Percentiles rank a stretch among this genome's conserved stretches.
These are phyloP conservation scores for Syngnathus scovelli DNA, from an alignment of 2,113 vertebrate species.

Conservation along the genomic window DNA sequence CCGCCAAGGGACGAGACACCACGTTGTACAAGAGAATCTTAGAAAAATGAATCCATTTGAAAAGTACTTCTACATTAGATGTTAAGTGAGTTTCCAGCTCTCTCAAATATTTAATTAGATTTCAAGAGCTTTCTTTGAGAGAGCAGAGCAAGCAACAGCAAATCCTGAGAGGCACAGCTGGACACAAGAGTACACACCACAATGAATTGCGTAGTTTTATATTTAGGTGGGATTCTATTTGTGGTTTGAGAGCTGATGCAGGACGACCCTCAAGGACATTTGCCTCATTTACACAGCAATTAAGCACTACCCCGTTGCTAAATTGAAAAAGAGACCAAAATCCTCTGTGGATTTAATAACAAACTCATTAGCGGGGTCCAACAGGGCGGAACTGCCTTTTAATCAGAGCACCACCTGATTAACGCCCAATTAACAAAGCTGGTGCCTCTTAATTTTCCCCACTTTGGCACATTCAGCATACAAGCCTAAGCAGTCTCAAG, in stretches of 20 bases:
- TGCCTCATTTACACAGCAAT: constrained; percentile 66
- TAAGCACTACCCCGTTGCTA: constrained; percentile 68
- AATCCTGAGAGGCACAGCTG: constrained; percentile 10
- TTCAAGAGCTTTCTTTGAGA: not conserved
- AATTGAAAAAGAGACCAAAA: constrained; percentile 72
- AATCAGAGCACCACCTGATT: constrained; percentile 78
- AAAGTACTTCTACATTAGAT: constrained; percentile 24
- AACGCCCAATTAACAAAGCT: constrained; percentile 71
- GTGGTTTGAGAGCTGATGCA: constrained; percentile 38
- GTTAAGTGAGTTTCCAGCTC: constrained; percentile 4
- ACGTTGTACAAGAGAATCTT: constrained; percentile 4
- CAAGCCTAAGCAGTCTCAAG: constrained; percentile 50
- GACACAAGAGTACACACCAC: constrained; percentile 12
- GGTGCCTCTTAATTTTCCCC: constrained; percentile 65
- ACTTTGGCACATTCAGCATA: constrained; percentile 61
- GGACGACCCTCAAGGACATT: constrained; percentile 70
- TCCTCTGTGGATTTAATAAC: constrained; percentile 73
- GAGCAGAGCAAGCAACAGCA: constrained; percentile 1
- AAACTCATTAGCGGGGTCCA: constrained; percentile 73
- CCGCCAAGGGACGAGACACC: constrained; percentile 15
- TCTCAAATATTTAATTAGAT: constrained; percentile 20
- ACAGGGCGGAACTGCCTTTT: constrained; percentile 73
- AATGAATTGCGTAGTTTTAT: constrained; percentile 6
- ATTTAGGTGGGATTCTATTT: constrained; percentile 30
- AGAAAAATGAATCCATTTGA: constrained; percentile 31